These are phyloP conservation scores for Ctenosaura bakeri DNA, from an alignment of 2,797 vertebrate species.

Conservation along the genomic window DNA sequence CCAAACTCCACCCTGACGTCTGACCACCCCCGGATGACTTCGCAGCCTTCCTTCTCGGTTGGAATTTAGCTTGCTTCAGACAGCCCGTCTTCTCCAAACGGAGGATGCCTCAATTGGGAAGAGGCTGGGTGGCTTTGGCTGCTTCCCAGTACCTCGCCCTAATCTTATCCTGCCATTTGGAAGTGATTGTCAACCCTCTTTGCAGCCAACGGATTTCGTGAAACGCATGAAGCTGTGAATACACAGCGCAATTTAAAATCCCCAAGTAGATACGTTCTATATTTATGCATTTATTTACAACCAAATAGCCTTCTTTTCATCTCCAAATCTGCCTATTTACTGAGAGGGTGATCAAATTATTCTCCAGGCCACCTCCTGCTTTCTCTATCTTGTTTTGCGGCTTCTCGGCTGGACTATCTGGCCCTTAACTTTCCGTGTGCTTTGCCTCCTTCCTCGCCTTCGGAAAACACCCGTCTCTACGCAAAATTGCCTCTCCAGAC, in stretches of 20 bases:
- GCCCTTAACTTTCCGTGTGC: not conserved
- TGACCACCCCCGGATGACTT: not conserved
- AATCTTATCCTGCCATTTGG: slow-evolving; percentile 25
- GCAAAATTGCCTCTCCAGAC: slow-evolving; percentile 1
- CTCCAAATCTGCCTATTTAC: slow-evolving; percentile 19
- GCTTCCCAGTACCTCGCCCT: not conserved
- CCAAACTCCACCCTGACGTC: not conserved
- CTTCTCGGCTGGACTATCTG: accelerated
- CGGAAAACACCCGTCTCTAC: not conserved
- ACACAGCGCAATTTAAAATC: slow-evolving; percentile 42
- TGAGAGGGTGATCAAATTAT: not conserved
- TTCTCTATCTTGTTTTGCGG: accelerated
- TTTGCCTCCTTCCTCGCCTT: not conserved
- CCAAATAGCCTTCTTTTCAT: slow-evolving; percentile 33
- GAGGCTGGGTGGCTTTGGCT: accelerated
- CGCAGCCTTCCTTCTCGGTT: not conserved
- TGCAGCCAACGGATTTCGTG: slow-evolving; percentile 25
- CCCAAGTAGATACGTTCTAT: slow-evolving; percentile 50
- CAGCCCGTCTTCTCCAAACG: accelerated
- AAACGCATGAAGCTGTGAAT: slow-evolving; percentile 31
- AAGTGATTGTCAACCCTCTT: not conserved
- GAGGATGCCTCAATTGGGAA: accelerated
- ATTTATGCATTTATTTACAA: not conserved
- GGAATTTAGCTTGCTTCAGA: not conserved
- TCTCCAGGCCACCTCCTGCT: not conserved